Evolutionary conservation across 2,113 vertebrate species (phyloP).

Genomic region (Sorex araneus): DNA sequence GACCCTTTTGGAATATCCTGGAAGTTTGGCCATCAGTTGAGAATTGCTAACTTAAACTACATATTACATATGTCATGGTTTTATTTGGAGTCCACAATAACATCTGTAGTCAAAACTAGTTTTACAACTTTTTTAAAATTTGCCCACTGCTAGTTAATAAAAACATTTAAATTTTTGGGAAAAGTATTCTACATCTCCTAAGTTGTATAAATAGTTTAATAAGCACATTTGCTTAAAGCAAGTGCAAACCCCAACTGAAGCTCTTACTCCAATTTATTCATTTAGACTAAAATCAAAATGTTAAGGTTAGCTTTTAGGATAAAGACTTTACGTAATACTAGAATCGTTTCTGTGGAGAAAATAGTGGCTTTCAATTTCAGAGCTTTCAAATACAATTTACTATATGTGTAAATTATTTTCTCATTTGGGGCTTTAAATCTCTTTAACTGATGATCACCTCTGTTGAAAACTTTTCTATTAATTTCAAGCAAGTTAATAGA

Average conservation of each 20-base stretch:
- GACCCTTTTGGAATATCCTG: no score
- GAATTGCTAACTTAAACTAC: neutral
- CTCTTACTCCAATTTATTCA: neutral
- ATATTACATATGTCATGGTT: neutral
- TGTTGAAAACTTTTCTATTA: neutral
- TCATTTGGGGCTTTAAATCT: slow-evolving; percentile 10
- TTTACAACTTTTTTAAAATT: neutral
- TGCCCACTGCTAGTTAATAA: neutral
- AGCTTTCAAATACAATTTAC: slow-evolving; percentile 33
- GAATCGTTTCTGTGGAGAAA: neutral
- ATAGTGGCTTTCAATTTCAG: slow-evolving; percentile 32
- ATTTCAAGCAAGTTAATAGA: neutral
- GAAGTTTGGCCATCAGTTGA: no score
- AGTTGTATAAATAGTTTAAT: slow-evolving; percentile 25
- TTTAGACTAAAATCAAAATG: slow-evolving; percentile 40
- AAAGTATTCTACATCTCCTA: slow-evolving; percentile 3
- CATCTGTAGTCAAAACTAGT: neutral
- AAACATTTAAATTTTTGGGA: slow-evolving; percentile 10
- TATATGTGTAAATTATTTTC: slow-evolving; percentile 19
- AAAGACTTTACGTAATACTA: neutral
- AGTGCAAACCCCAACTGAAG: neutral
- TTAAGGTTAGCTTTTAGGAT: slow-evolving; percentile 22
- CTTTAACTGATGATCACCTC: neutral
- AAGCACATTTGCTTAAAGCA: slow-evolving; percentile 8
- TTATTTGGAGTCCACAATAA: neutral